Evolutionary conservation across 2,113 vertebrate genomes (phyloP).

Genomic region (Phodopus roborovskii): DNA sequence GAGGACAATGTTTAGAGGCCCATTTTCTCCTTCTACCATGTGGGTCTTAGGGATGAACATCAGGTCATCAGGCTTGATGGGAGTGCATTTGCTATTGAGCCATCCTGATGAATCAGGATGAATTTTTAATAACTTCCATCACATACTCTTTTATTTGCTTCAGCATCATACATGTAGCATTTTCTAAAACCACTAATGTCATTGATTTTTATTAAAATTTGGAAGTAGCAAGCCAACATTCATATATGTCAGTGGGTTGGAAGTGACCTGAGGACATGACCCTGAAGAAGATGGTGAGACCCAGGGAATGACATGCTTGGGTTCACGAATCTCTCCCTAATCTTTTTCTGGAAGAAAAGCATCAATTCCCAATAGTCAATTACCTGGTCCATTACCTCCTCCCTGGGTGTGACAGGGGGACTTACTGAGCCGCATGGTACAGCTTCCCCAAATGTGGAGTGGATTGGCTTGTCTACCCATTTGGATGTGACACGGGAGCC

Average conservation of each 20-base stretch:
- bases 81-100: not conserved
- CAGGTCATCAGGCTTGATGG: not conserved
- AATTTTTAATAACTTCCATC: not conserved
- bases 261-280: not conserved
- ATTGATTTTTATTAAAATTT: conserved; percentile 28
- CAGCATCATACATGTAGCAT: not conserved
- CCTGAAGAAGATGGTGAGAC: not conserved
- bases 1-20: not conserved
- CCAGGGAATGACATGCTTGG: not conserved
- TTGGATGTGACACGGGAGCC: not conserved
- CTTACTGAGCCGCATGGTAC: not conserved
- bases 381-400: not conserved
- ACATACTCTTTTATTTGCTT: not conserved
- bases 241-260: too few relatives aligned
- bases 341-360: not conserved
- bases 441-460: not conserved
- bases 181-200: conserved; percentile 28
- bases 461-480: not conserved
- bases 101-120: not conserved
- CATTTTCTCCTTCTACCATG: not conserved
- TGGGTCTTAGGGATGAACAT: not conserved
- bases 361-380: not conserved
- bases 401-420: not conserved
- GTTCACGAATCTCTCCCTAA: not conserved
- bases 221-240: not conserved